phyloP scores from a whole-genome alignment of 2,888 invertebrate species.

The Bombylius discolor region DNA sequence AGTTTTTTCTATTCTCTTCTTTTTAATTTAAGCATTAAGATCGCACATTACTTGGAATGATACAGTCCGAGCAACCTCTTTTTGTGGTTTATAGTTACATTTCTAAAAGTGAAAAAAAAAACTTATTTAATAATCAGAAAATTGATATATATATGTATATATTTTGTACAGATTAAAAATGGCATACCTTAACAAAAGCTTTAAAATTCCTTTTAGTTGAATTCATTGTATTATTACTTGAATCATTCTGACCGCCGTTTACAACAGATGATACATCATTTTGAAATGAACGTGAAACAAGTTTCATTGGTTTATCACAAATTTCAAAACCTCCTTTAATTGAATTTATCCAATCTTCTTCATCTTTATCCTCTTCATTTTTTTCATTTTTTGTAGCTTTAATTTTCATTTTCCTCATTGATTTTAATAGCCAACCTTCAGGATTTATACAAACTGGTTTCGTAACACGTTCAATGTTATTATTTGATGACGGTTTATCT shows the following conservation, averaged over 20 bases:
- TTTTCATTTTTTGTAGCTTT: conserved; percentile 12
- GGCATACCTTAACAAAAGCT: conserved; percentile 28
- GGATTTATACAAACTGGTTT: not conserved
- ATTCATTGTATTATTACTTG: conserved; percentile 4
- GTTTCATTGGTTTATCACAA: conserved; percentile 18
- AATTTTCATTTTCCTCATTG: conserved; percentile 19
- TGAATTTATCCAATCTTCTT: conserved; percentile 21
- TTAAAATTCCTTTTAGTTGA: conserved; percentile 27
- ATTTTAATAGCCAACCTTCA: conserved; percentile 27
- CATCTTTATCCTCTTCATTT: conserved; percentile 10
- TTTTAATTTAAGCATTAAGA: too few relatives aligned
- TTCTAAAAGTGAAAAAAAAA: conserved; percentile 17
- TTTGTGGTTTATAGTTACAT: conserved; percentile 21
- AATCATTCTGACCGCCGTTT: not conserved
- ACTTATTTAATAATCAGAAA: not conserved
- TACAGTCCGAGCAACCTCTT: conserved; percentile 17
- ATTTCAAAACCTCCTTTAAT: conserved; percentile 25
- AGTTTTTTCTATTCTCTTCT: too few relatives aligned
- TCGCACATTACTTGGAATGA: not conserved
- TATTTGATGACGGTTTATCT: not conserved
- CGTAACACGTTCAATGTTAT: not conserved
- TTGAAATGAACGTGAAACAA: conserved; percentile 12
- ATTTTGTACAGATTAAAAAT: not conserved
- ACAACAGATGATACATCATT: conserved; percentile 7
- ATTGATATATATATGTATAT: too few relatives aligned